Conservation (phyloP, 2,888 invertebrate genomes). For the Drosophila emarginata region DNA sequence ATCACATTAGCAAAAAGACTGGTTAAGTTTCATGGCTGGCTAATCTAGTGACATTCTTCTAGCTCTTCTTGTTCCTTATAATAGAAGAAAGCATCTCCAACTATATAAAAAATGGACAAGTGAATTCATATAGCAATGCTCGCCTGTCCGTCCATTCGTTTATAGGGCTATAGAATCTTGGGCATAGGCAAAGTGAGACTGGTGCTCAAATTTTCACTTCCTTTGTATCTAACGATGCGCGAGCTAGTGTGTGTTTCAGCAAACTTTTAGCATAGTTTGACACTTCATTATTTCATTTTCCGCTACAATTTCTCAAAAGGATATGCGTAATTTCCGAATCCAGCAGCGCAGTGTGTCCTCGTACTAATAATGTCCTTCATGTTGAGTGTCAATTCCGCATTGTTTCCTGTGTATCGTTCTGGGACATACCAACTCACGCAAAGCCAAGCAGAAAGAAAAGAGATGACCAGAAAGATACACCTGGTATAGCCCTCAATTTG, state of each 20-base stretch:
- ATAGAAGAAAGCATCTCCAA: too few relatives aligned
- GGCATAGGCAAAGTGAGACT: too few relatives aligned
- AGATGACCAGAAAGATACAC: neutral
- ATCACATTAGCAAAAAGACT: constrained; percentile 64
- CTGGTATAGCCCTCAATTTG: constrained; percentile 21
- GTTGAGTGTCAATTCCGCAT: constrained; percentile 43
- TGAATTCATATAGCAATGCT: too few relatives aligned
- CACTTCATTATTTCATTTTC: constrained; percentile 50
- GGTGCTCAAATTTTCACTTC: too few relatives aligned
- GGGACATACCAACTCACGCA: constrained; percentile 5
- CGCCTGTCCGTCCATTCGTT: too few relatives aligned
- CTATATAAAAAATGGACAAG: too few relatives aligned
- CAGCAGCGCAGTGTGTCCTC: constrained; percentile 31
- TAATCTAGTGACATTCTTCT: constrained; percentile 26
- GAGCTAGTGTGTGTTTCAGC: neutral
- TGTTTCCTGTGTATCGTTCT: constrained; percentile 20
- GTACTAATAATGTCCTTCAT: constrained; percentile 50
- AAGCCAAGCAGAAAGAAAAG: neutral
- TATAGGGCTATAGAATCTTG: too few relatives aligned
- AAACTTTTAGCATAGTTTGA: constrained; percentile 35
- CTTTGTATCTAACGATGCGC: neutral
- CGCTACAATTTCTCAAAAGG: constrained; percentile 56
- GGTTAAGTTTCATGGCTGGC: constrained; percentile 50
- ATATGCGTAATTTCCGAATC: constrained; percentile 68
- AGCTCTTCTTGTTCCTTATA: neutral